A percentile compares a stretch with the other conserved stretches of the same genome.
phyloP scores from a whole-genome alignment of 2,113 vertebrate genomes.

The Mystacornis crossleyi region DNA sequence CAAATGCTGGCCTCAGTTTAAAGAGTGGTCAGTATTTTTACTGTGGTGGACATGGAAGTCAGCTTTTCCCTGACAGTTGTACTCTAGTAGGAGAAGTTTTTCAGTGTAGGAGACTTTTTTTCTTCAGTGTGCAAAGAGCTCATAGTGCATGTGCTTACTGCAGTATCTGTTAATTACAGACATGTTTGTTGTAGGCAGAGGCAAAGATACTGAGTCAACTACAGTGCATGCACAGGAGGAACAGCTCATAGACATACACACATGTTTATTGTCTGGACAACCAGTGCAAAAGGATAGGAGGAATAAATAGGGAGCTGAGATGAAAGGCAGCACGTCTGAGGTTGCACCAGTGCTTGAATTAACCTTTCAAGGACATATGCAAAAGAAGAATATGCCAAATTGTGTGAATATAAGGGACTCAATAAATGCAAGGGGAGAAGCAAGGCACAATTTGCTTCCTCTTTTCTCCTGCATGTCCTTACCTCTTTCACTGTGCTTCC shows the following conservation, averaged over 20 bases:
- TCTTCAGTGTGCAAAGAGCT: not conserved
- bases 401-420: not conserved
- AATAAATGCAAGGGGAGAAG: not conserved
- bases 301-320: not conserved
- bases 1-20: not conserved
- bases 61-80: not conserved
- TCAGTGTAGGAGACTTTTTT: not conserved
- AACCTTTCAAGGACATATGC: not conserved
- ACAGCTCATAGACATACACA: accelerated
- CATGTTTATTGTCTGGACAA: not conserved
- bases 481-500: not conserved
- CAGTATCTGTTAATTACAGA: not conserved
- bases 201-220: not conserved
- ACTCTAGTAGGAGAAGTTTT: not conserved
- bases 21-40: not conserved
- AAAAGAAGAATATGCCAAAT: not conserved
- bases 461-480: not conserved
- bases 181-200: not conserved
- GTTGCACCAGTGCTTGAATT: not conserved
- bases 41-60: not conserved
- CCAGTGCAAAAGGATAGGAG: not conserved
- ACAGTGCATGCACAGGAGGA: not conserved
- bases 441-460: not conserved
- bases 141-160: not conserved
- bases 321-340: not conserved